A percentile compares a stretch with the other conserved stretches of the same genome.
These are phyloP conservation scores for Prunella himalayana DNA, from an alignment of 2,113 vertebrate species.

Conservation along the genomic window DNA sequence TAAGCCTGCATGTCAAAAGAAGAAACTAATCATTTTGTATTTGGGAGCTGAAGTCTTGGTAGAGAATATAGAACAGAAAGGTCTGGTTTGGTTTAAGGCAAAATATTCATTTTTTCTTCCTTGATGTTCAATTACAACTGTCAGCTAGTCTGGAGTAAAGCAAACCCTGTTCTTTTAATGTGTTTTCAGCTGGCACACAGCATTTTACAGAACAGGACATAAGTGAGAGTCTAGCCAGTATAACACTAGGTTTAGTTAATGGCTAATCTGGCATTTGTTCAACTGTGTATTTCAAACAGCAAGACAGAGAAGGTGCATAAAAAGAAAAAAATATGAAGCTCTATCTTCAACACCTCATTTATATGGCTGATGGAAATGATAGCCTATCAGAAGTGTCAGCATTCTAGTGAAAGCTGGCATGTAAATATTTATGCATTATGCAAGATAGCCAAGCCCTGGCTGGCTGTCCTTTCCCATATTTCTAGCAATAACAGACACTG, in stretches of 20 bases:
- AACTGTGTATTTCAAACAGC: not conserved
- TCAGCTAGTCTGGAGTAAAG: not conserved
- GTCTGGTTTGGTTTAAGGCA: not conserved
- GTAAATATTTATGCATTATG: constrained; percentile 22
- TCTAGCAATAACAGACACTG: not conserved
- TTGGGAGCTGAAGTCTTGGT: not conserved
- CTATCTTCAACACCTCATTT: not conserved
- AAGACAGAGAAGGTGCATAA: not conserved
- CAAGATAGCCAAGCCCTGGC: not conserved
- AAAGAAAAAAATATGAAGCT: not conserved
- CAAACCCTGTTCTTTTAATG: not conserved
- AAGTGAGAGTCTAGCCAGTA: not conserved
- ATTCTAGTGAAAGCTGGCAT: not conserved
- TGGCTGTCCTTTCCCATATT: not conserved
- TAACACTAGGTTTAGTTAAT: not conserved
- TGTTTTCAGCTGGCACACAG: constrained; percentile 21
- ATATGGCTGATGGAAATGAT: not conserved
- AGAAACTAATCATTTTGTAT: not conserved
- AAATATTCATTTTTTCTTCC: constrained; percentile 11
- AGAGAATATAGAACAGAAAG: not conserved
- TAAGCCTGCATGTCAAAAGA: not conserved
- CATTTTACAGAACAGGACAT: not conserved
- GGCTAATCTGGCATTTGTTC: constrained; percentile 30
- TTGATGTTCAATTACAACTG: not conserved
- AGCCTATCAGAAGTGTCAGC: not conserved